phyloP scores from a whole-genome alignment of 2,113 vertebrate species.

The Pseudonaja textilis region DNA sequence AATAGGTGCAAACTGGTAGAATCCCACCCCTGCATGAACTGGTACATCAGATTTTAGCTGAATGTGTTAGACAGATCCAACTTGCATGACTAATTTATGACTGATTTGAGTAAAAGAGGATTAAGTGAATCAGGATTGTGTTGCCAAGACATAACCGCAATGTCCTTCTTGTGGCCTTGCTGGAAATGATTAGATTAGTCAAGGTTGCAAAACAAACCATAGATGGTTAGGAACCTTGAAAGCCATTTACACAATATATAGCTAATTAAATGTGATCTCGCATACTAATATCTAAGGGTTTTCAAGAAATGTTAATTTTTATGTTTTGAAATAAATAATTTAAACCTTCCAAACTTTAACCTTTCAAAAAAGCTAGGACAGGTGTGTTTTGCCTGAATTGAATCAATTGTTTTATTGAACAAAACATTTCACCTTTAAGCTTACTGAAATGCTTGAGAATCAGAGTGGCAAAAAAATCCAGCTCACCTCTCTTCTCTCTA shows the following conservation, averaged over 20 bases:
- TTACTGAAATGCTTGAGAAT: neutral
- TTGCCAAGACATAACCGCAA: neutral
- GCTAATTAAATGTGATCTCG: neutral
- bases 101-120: neutral
- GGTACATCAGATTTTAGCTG: neutral
- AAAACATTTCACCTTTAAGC: slow-evolving; percentile 21
- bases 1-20: too few relatives aligned
- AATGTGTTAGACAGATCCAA: neutral
- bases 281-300: neutral
- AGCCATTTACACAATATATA: neutral
- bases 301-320: neutral
- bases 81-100: neutral
- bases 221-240: neutral
- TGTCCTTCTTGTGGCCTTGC: neutral
- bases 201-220: neutral
- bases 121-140: neutral
- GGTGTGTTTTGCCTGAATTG: slow-evolving; percentile 17
- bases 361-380: neutral
- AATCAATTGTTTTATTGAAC: slow-evolving; percentile 33
- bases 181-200: neutral
- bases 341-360: neutral
- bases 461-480: slow-evolving; percentile 10
- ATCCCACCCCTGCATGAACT: neutral
- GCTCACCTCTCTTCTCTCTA: slow-evolving; percentile 23
- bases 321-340: neutral